Conservation (phyloP, 2,888 invertebrate species). For the Machimus rusticus region DNA sequence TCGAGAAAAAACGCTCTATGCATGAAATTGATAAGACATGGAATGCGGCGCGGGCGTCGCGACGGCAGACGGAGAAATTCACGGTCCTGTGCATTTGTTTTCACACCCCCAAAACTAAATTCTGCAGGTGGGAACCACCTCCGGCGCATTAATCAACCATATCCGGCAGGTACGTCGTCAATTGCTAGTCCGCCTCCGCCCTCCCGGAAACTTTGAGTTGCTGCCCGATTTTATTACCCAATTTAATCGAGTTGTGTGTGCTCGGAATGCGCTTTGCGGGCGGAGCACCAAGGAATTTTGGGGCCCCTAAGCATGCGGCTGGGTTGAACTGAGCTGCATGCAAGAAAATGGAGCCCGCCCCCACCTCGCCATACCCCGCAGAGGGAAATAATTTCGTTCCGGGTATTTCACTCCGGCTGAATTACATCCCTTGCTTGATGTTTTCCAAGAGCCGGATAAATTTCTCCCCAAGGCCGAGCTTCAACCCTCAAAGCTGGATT, state of each 20-base stretch:
- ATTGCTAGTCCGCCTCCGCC: neutral
- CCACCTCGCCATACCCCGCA: neutral
- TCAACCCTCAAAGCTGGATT: neutral
- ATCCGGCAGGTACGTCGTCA: constrained; percentile 15
- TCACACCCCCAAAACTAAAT: neutral
- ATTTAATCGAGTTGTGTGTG: constrained; percentile 12
- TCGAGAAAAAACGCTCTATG: neutral
- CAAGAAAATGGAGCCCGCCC: neutral
- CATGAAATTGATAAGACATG: neutral
- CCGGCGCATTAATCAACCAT: constrained; percentile 21
- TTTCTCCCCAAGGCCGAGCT: neutral
- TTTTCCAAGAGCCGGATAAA: neutral
- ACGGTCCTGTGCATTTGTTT: neutral
- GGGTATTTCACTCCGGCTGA: neutral
- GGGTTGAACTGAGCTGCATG: neutral
- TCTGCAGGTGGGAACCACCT: neutral
- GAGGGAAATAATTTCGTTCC: neutral
- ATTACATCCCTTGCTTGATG: neutral
- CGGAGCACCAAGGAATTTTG: neutral
- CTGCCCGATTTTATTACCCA: constrained; percentile 12
- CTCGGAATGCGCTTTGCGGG: neutral
- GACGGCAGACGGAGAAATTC: neutral
- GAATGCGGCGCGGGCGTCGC: no score
- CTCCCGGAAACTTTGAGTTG: neutral
- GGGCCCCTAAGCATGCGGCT: neutral